These are phyloP conservation scores for Microcebus ravelobensis DNA, from an alignment of 2,113 vertebrate species.

Conservation along the genomic window DNA sequence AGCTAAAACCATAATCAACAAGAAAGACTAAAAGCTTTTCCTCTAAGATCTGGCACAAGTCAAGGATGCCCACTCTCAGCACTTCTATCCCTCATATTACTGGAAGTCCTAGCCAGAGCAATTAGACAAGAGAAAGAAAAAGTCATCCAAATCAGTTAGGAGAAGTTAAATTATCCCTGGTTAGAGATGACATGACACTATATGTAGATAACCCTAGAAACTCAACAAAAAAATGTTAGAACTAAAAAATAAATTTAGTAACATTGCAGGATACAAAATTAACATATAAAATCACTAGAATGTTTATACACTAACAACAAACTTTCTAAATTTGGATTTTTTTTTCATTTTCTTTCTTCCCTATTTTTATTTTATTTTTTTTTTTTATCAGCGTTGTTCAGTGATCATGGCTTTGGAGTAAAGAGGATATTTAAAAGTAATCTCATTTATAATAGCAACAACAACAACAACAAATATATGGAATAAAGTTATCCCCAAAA, in stretches of 20 bases:
- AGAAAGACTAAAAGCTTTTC: not conserved
- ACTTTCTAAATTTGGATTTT: not conserved
- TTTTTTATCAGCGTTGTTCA: no score
- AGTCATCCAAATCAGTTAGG: not conserved
- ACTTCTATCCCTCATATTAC: not conserved
- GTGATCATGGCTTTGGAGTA: not conserved
- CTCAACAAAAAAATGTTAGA: not conserved
- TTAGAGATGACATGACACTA: not conserved
- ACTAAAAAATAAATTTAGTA: not conserved
- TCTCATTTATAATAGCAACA: not conserved
- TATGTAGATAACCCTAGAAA: not conserved
- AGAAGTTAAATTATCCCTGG: not conserved
- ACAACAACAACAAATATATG: not conserved
- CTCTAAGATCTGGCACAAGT: not conserved
- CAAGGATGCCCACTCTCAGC: not conserved
- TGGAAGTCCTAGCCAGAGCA: not conserved
- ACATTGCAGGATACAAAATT: not conserved
- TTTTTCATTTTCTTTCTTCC: no score
- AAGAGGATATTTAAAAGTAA: not conserved
- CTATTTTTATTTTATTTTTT: no score
- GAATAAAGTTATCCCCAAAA: not conserved
- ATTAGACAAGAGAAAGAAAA: not conserved
- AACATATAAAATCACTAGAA: not conserved
- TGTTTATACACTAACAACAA: not conserved
- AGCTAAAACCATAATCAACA: not conserved